phyloP scores from a whole-genome alignment of 2,888 invertebrate genomes.

The Tachystola acroxantha region DNA sequence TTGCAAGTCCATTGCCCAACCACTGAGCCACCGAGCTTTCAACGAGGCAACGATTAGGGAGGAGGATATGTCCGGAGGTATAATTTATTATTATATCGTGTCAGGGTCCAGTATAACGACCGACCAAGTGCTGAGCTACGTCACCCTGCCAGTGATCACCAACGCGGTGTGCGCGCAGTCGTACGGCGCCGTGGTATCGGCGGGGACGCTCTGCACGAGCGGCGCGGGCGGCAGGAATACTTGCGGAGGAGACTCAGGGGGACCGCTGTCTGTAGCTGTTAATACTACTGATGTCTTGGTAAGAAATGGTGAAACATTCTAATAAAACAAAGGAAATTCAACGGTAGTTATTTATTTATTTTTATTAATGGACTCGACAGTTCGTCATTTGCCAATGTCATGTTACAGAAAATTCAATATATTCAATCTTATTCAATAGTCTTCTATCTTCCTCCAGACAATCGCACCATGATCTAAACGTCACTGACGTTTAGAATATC shows the following conservation, averaged over 20 bases:
- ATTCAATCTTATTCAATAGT: too few species aligned
- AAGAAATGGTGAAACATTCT: not conserved
- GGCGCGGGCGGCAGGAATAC: slow-evolving; percentile 40
- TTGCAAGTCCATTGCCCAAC: too few species aligned
- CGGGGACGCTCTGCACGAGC: slow-evolving; percentile 47
- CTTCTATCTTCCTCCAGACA: not conserved
- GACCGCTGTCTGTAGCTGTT: slow-evolving; percentile 21
- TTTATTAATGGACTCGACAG: too few species aligned
- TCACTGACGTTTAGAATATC: not conserved
- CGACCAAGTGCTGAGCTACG: slow-evolving; percentile 19
- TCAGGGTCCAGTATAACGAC: slow-evolving; percentile 16
- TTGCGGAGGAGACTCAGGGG: slow-evolving; percentile 50
- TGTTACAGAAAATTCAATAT: too few species aligned
- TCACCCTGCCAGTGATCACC: slow-evolving; percentile 32
- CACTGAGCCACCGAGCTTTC: too few species aligned
- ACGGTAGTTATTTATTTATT: too few species aligned
- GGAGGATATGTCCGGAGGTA: too few species aligned
- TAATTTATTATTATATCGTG: too few species aligned
- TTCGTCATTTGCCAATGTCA: too few species aligned
- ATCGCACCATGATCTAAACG: not conserved
- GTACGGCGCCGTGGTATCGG: slow-evolving; percentile 35
- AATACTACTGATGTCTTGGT: not conserved
- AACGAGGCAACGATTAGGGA: too few species aligned
- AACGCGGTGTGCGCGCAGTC: slow-evolving; percentile 40
- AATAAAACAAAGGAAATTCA: too few species aligned